Evolutionary conservation across 2,888 invertebrate species (phyloP).

Genomic region (Iphiclides podalirius): DNA sequence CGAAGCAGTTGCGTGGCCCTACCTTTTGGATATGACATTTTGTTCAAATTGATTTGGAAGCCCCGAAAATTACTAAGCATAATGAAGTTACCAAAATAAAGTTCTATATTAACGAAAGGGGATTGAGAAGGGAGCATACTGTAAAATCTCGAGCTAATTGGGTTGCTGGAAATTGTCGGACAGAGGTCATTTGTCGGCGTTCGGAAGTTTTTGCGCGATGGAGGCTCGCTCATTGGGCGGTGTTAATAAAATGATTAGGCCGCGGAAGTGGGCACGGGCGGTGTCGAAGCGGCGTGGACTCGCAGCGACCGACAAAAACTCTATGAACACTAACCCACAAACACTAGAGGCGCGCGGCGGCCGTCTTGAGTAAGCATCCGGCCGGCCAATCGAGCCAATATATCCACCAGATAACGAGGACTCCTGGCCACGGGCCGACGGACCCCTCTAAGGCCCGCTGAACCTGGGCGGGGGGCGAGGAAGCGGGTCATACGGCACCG

Average conservation of each 20-base stretch:
- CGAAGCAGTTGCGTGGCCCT: too few species aligned
- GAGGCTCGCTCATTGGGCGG: constrained; percentile 1
- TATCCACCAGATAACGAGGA: constrained; percentile 50
- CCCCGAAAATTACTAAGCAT: too few species aligned
- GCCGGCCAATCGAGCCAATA: constrained; percentile 72
- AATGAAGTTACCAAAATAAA: too few species aligned
- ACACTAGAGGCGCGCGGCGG: constrained; percentile 39
- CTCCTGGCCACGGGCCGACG: constrained; percentile 34
- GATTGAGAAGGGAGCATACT: too few species aligned
- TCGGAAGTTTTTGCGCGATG: too few species aligned
- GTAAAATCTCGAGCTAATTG: too few species aligned
- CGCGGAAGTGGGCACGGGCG: constrained; percentile 23
- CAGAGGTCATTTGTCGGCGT: not conserved
- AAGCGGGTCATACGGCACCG: constrained; percentile 43
- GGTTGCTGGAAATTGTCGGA: too few species aligned
- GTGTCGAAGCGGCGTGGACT: constrained; percentile 18
- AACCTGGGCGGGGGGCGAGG: constrained; percentile 31
- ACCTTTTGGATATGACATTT: too few species aligned
- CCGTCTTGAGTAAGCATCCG: constrained; percentile 75
- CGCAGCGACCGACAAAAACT: constrained; percentile 32
- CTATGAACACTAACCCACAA: constrained; percentile 33
- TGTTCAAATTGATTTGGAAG: too few species aligned
- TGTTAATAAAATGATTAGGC: constrained; percentile 19
- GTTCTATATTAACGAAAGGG: too few species aligned
- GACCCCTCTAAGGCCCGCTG: constrained; percentile 30